Percentiles rank a stretch among this genome's conserved stretches.
Evolutionary conservation across 1,140 invertebrate genomes (phyloP).

Genomic region (Ceratitis capitata): DNA sequence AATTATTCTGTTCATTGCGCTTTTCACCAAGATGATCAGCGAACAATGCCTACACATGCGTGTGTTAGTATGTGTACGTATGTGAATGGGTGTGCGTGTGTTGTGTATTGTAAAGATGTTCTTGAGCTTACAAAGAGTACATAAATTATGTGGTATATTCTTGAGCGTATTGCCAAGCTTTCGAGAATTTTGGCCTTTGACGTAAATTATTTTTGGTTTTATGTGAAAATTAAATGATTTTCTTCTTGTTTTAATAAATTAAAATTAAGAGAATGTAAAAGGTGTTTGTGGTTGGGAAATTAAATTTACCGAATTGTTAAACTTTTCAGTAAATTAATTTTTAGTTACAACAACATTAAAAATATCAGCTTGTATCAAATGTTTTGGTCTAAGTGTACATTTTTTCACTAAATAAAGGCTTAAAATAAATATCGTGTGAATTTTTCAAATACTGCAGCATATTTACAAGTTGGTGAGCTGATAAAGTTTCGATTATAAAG

Average conservation of each 20-base stretch:
- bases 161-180: neutral
- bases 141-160: slow-evolving; percentile 7
- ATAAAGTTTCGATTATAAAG: too few species aligned
- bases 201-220: neutral
- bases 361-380: too few species aligned
- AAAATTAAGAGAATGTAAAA: neutral
- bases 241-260: neutral
- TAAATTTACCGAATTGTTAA: too few species aligned
- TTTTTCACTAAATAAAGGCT: too few species aligned
- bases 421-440: too few species aligned
- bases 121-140: neutral
- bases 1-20: neutral
- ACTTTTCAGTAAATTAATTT: too few species aligned
- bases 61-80: neutral
- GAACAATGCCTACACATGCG: neutral
- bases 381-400: too few species aligned
- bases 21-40: neutral
- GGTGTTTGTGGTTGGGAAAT: too few species aligned
- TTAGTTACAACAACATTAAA: too few species aligned
- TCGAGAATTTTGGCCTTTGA: neutral
- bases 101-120: neutral
- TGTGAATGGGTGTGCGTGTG: neutral
- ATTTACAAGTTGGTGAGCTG: too few species aligned
- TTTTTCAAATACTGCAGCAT: too few species aligned
- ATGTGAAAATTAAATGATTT: neutral